Conservation (phyloP, 2,888 invertebrate genomes). For the Lepidochrysops patricia region DNA sequence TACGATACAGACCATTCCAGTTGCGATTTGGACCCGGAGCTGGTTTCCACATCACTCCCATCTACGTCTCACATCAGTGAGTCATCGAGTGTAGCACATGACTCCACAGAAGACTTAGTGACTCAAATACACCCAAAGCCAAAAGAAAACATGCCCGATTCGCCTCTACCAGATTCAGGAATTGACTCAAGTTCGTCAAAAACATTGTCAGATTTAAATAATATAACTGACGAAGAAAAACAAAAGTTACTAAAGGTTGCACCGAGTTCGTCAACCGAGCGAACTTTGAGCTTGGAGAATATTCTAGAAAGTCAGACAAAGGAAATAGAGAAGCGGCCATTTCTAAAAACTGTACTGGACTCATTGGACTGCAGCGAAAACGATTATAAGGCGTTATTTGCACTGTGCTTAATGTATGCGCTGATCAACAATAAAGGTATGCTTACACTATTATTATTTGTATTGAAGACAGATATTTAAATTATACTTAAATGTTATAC, state of each 20-base stretch:
- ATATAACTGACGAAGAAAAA: conserved; percentile 96
- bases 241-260: conserved; percentile 70
- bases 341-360: conserved; percentile 90
- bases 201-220: conserved; percentile 71
- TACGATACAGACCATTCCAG: conserved; percentile 67
- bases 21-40: conserved; percentile 66
- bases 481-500: too few species aligned
- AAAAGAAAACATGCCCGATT: conserved; percentile 61
- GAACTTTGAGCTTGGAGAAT: conserved; percentile 40
- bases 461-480: too few species aligned
- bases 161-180: conserved; percentile 63
- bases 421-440: conserved; percentile 94
- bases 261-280: conserved; percentile 36
- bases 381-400: conserved; percentile 94
- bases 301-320: conserved; percentile 50
- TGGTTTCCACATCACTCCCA: conserved; percentile 65
- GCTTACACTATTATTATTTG: too few species aligned
- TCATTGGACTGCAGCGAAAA: conserved; percentile 92
- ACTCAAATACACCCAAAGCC: conserved; percentile 47
- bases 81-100: conserved; percentile 60
- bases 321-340: conserved; percentile 79
- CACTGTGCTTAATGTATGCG: conserved; percentile 93
- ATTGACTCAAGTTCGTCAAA: conserved; percentile 56
- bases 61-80: conserved; percentile 71
- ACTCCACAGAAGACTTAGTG: conserved; percentile 65